Conservation (phyloP, 92 coral and sea anemone genomes). For the Chrysogorgia sp. region DNA sequence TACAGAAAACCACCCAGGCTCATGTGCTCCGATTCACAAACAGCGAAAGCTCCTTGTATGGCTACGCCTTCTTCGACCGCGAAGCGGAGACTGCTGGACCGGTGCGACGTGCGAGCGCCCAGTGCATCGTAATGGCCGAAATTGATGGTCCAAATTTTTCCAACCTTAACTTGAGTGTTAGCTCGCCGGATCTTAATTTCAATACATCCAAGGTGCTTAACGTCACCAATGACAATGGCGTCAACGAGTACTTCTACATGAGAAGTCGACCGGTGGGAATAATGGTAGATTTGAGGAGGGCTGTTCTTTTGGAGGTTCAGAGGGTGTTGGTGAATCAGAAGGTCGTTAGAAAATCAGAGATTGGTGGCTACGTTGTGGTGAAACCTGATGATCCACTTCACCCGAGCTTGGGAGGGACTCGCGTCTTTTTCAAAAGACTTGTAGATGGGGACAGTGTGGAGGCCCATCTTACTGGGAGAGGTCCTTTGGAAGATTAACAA, state of each 20-base stretch:
- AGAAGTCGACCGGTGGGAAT: constrained; percentile 32
- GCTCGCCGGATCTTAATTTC: constrained; percentile 52
- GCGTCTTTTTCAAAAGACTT: constrained; percentile 4
- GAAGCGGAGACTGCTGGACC: constrained; percentile 35
- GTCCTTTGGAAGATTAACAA: background rate
- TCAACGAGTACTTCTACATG: constrained; percentile 46
- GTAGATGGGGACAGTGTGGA: constrained; percentile 36
- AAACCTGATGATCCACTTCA: constrained; percentile 21
- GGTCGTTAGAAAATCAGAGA: background rate
- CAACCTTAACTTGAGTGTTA: constrained; percentile 34
- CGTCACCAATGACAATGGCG: constrained; percentile 10
- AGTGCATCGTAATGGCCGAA: constrained; percentile 47
- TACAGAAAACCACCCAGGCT: constrained; percentile 46
- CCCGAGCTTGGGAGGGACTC: constrained; percentile 8
- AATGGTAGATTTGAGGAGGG: background rate
- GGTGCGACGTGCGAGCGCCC: constrained; percentile 25
- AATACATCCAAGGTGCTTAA: background rate
- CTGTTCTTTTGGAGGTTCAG: background rate
- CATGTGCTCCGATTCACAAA: constrained; percentile 40
- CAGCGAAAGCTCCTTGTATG: constrained; percentile 14
- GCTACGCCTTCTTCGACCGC: constrained; percentile 37
- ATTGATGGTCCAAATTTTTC: constrained; percentile 30
- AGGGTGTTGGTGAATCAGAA: constrained; percentile 26
- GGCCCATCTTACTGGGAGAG: constrained; percentile 2
- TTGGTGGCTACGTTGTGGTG: constrained; percentile 4